Evolutionary conservation across 2,888 invertebrate genomes (phyloP), one percentile per base, ranked within the genome.

Genomic region (Polia nebulosa): DNA sequence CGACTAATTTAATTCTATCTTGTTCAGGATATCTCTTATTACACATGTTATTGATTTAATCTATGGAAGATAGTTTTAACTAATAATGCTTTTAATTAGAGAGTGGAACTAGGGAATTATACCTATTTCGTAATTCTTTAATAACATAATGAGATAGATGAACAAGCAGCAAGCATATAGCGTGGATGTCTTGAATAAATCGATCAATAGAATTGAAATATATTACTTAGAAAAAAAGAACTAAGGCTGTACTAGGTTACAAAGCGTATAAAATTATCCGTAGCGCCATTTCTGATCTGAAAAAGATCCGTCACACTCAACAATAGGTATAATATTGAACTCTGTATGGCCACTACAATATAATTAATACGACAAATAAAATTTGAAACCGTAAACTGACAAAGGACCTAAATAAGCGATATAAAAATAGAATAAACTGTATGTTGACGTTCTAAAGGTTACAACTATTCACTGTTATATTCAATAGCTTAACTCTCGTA

Each of bases 341-440:
- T 22, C 7, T 36, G 29, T 41, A 58, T 49, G 27, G 49, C 51
- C 56, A 57, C 72, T 51, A 52, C 27, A 20, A 25, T 68, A 72
- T 58, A 44, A 60, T 82, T 78, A 71, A 76, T 68, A 52, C 25
- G 41, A 55, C 45, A 44, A 70, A 76, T 77, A 76, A 83, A 73
- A 75, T 67, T 69, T 74, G 20, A 71, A 77, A 53, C 69, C 74
- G 62, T 80, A 69, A 79, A 81, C 29, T 49, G 47, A 68, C 59
- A 66, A n/a, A 63, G 66, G 74, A 72, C 64, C 69, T 68, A 62
- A 75, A 81, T 76, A 68, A 67, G 58, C 56, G 47, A 57, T 51
- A 62, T 64, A 75, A 80, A 78, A 83, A 76, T 82, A 80, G 60
- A 82, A 73, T 68, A 63, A 59, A 72, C 55, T 59, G 66, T 55